phyloP scores from a whole-genome alignment of 2,113 vertebrate genomes.

The Isichthys henryi region DNA sequence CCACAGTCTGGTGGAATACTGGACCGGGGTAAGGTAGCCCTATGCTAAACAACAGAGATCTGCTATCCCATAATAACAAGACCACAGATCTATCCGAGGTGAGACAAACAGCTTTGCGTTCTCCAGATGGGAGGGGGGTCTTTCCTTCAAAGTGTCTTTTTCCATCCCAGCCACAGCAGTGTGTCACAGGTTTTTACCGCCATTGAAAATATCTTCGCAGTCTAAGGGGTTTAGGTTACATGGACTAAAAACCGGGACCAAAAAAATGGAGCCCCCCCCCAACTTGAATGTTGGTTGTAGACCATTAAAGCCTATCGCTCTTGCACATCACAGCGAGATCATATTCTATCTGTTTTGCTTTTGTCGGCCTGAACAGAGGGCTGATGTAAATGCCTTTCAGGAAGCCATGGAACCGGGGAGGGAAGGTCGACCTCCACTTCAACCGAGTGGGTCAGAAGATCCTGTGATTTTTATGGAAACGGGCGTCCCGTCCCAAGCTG shows the following conservation, averaged over 20 bases:
- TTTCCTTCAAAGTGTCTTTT: background rate
- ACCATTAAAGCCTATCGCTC: slow-evolving; percentile 40
- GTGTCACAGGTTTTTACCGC: slow-evolving; percentile 34
- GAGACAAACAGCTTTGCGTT: background rate
- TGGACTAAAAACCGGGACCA: background rate
- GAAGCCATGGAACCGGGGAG: slow-evolving; percentile 19
- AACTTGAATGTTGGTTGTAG: slow-evolving; percentile 27
- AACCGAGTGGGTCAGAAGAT: slow-evolving; percentile 47
- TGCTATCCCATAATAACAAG: background rate
- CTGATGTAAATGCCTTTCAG: slow-evolving; percentile 1
- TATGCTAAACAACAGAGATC: background rate
- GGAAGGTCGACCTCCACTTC: slow-evolving; percentile 49
- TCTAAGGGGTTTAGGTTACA: slow-evolving; percentile 39
- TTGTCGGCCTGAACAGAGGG: slow-evolving; percentile 2
- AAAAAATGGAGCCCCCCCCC: background rate
- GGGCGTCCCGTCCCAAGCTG: slow-evolving; percentile 43
- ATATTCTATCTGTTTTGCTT: background rate
- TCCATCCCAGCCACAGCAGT: background rate
- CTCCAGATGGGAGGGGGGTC: background rate
- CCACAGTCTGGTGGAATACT: background rate
- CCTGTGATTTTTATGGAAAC: slow-evolving; percentile 46
- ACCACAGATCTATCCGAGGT: background rate
- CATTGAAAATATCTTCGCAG: slow-evolving; percentile 31
- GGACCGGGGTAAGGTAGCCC: background rate
- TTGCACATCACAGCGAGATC: slow-evolving; percentile 11